A percentile compares a stretch with the other conserved stretches of the same genome.
These are phyloP conservation scores for Ryuthela nishihirai DNA, from an alignment of 2,888 invertebrate species.

Conservation along the genomic window DNA sequence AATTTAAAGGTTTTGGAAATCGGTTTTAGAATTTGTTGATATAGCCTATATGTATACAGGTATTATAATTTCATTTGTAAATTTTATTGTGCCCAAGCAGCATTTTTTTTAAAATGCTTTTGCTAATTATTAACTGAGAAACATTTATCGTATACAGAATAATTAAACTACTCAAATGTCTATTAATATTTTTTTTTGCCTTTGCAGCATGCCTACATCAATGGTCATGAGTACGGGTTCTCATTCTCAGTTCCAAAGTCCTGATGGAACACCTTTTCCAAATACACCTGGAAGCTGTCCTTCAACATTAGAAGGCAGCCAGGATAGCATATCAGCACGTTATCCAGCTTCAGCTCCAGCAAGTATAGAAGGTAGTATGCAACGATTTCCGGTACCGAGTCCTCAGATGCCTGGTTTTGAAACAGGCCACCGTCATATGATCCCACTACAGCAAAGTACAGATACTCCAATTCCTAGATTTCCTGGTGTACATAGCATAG, in stretches of 20 bases:
- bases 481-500: slow-evolving; percentile 15
- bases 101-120: too few relatives aligned
- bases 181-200: neutral
- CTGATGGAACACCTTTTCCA: slow-evolving; percentile 33
- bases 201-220: slow-evolving; percentile 26
- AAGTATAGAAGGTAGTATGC: slow-evolving; percentile 46
- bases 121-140: too few relatives aligned
- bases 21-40: too few relatives aligned
- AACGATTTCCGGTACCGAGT: slow-evolving; percentile 45
- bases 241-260: slow-evolving; percentile 33
- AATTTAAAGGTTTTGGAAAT: too few relatives aligned
- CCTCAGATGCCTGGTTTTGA: slow-evolving; percentile 37
- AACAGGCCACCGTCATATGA: slow-evolving; percentile 18
- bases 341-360: slow-evolving; percentile 47
- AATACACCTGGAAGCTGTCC: slow-evolving; percentile 35
- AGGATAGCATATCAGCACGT: slow-evolving; percentile 27
- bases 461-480: slow-evolving; percentile 22
- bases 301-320: slow-evolving; percentile 28
- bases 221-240: slow-evolving; percentile 37
- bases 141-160: too few relatives aligned
- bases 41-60: too few relatives aligned
- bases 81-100: too few relatives aligned
- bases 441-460: slow-evolving; percentile 4
- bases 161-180: too few relatives aligned
- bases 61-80: too few relatives aligned